Conservation (phyloP, 2,888 invertebrate species). For the Poecilobothrus nobilitatus region DNA sequence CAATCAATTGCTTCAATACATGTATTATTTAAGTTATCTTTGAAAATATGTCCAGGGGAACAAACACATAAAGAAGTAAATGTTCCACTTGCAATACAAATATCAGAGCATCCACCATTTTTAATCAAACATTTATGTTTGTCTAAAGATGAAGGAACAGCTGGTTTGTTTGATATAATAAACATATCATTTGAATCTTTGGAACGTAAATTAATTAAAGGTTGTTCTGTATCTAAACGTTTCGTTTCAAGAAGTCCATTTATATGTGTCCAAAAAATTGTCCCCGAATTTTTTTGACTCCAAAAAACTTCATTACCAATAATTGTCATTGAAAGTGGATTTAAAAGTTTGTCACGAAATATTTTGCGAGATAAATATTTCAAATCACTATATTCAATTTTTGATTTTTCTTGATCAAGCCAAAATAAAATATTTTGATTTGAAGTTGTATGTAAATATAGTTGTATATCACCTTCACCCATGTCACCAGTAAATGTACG, state of each 20-base stretch:
- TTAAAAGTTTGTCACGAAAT: slow-evolving; percentile 44
- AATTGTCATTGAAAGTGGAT: slow-evolving; percentile 52
- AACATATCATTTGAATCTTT: slow-evolving; percentile 30
- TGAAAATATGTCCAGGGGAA: slow-evolving; percentile 55
- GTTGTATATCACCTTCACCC: slow-evolving; percentile 37
- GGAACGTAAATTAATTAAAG: slow-evolving; percentile 29
- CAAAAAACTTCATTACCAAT: slow-evolving; percentile 62
- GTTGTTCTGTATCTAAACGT: slow-evolving; percentile 33
- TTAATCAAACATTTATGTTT: slow-evolving; percentile 52
- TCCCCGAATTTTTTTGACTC: slow-evolving; percentile 51
- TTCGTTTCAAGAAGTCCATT: slow-evolving; percentile 38
- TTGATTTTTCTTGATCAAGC: slow-evolving; percentile 57
- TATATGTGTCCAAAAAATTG: slow-evolving; percentile 55
- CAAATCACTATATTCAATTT: slow-evolving; percentile 56
- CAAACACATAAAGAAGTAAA: slow-evolving; percentile 50
- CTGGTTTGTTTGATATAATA: slow-evolving; percentile 26
- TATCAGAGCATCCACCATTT: slow-evolving; percentile 62
- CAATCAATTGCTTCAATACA: slow-evolving; percentile 52
- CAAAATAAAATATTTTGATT: slow-evolving; percentile 51
- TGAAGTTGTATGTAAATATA: slow-evolving; percentile 45
- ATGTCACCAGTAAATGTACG: slow-evolving; percentile 35
- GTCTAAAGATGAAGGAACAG: slow-evolving; percentile 13
- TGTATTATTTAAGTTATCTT: slow-evolving; percentile 43
- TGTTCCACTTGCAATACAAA: slow-evolving; percentile 54
- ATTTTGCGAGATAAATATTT: slow-evolving; percentile 49